These are phyloP conservation scores for Gastrophysa polygoni DNA, from an alignment of 2,888 invertebrate genomes.

Conservation along the genomic window DNA sequence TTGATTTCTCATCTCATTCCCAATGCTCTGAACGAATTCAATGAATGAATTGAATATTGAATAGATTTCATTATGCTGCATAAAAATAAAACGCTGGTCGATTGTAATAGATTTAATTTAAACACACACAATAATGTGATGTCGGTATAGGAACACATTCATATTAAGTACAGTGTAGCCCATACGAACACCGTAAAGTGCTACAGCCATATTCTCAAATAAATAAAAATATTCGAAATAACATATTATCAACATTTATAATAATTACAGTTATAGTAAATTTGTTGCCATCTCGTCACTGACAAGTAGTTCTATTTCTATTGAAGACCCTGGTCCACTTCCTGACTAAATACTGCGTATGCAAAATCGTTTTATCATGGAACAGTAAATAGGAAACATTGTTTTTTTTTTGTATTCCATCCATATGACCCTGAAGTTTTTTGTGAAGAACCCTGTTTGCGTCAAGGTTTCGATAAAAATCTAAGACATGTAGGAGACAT, in stretches of 20 bases:
- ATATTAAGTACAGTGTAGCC: conserved; percentile 54
- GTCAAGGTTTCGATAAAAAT: conserved; percentile 13
- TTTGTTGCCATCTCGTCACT: conserved; percentile 24
- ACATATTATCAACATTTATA: conserved; percentile 55
- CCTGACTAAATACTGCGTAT: conserved; percentile 52
- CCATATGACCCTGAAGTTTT: conserved; percentile 15
- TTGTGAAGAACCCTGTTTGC: conserved; percentile 10
- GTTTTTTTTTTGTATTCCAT: conserved; percentile 20
- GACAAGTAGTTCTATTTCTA: conserved; percentile 25
- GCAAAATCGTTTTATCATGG: conserved; percentile 39
- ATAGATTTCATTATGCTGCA: no score
- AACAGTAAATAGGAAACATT: conserved; percentile 27
- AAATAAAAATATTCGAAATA: conserved; percentile 56
- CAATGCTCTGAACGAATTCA: no score
- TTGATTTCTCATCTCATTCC: no score
- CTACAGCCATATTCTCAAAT: conserved; percentile 57
- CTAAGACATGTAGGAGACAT: conserved; percentile 12
- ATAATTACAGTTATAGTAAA: conserved; percentile 54
- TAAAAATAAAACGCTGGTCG: conserved; percentile 15
- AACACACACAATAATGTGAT: conserved; percentile 58
- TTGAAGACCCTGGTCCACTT: conserved; percentile 56
- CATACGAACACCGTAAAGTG: conserved; percentile 55
- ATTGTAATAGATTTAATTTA: conserved; percentile 54
- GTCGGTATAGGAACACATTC: conserved; percentile 58
- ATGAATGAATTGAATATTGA: no score